Conservation (phyloP, 2,888 invertebrate species). For the Sinotaia quadrata region DNA sequence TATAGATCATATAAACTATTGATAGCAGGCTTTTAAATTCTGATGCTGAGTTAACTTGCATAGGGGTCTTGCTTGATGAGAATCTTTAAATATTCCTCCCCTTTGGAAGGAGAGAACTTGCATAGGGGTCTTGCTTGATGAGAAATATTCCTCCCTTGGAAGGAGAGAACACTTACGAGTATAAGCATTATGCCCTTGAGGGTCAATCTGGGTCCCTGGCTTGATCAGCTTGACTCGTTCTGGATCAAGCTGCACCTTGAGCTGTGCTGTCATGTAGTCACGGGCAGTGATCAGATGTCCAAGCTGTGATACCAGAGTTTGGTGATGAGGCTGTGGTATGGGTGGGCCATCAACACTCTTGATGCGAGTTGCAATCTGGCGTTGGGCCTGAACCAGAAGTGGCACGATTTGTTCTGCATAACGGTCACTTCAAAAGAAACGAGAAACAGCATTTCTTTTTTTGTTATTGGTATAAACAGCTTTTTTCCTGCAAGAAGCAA, state of each 20-base stretch:
- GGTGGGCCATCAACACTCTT: constrained; percentile 51
- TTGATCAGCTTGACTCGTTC: constrained; percentile 39
- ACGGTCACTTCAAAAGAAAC: constrained; percentile 58
- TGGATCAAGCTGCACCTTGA: constrained; percentile 54
- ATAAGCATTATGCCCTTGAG: constrained; percentile 63
- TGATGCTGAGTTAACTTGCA: too few species aligned
- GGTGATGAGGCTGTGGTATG: constrained; percentile 66
- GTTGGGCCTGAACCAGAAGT: constrained; percentile 68
- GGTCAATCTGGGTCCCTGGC: constrained; percentile 66
- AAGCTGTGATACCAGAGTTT: constrained; percentile 48
- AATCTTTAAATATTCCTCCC: too few species aligned
- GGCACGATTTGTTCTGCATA: constrained; percentile 70
- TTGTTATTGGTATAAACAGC: too few species aligned
- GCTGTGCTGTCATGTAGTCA: constrained; percentile 62
- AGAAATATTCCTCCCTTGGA: too few species aligned
- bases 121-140: too few species aligned
- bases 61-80: too few species aligned
- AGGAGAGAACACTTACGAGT: constrained; percentile 55
- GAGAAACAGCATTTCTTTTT: background rate
- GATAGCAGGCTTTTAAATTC: too few species aligned
- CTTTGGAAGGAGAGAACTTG: too few species aligned
- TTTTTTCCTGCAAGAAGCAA: too few species aligned
- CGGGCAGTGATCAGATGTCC: constrained; percentile 59
- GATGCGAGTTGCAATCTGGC: constrained; percentile 57
- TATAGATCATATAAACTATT: too few species aligned